phyloP scores from a whole-genome alignment of 2,888 invertebrate species.

The Linyphia triangularis region DNA sequence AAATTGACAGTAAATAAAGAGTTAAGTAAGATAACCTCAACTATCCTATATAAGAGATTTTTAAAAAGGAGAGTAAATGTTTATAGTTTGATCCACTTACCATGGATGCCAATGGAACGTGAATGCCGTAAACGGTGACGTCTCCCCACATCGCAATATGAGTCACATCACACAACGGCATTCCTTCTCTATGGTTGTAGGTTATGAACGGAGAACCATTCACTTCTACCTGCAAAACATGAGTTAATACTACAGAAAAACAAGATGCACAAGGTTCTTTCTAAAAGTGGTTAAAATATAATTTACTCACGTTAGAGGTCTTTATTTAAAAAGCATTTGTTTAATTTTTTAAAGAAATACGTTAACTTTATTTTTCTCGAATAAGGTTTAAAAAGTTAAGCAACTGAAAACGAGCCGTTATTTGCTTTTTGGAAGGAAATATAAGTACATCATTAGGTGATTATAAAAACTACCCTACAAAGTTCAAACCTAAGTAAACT shows the following conservation, averaged over 20 bases:
- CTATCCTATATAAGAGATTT: too few species aligned
- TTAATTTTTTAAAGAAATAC: not conserved
- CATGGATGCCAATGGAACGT: conserved; percentile 57
- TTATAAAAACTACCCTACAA: too few species aligned
- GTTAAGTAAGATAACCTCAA: too few species aligned
- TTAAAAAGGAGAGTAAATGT: too few species aligned
- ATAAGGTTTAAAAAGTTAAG: too few species aligned
- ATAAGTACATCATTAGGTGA: too few species aligned
- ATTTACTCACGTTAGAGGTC: not conserved
- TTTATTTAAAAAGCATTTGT: not conserved
- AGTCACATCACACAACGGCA: conserved; percentile 86
- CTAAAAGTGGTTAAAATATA: not conserved
- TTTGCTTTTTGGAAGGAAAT: too few species aligned
- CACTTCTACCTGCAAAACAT: conserved; percentile 83
- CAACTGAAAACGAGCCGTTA: too few species aligned
- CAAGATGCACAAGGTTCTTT: too few species aligned
- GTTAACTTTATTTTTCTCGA: not conserved
- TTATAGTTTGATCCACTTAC: conserved; percentile 44
- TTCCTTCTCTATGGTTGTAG: conserved; percentile 85
- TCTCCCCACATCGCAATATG: conserved; percentile 87
- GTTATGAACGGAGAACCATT: conserved; percentile 86
- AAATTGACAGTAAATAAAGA: too few species aligned
- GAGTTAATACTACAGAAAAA: not conserved
- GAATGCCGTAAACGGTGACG: conserved; percentile 82
- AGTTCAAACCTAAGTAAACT: too few species aligned